These are phyloP conservation scores for Salminus brasiliensis DNA, from an alignment of 2,113 vertebrate genomes.

Conservation along the genomic window DNA sequence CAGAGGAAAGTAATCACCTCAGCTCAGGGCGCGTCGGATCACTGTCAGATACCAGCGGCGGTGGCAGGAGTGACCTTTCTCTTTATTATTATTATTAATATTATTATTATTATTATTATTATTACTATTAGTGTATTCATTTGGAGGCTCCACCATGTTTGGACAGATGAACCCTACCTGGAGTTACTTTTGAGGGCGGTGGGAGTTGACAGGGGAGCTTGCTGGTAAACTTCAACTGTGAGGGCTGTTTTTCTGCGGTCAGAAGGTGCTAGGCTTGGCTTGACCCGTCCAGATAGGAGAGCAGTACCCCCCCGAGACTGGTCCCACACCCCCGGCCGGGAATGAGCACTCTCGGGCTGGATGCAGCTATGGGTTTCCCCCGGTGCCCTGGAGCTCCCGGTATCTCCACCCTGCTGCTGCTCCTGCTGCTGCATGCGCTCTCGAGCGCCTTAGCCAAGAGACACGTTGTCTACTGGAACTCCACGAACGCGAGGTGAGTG, in stretches of 20 bases:
- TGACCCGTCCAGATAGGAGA: too few species aligned
- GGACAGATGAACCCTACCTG: not conserved
- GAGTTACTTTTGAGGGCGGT: constrained; percentile 16
- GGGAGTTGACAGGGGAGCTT: not conserved
- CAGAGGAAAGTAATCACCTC: constrained; percentile 39
- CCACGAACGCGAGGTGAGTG: constrained; percentile 75
- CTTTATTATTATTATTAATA: too few species aligned
- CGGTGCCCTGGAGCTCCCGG: constrained; percentile 59
- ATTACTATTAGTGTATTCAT: too few species aligned
- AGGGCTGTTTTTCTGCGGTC: too few species aligned
- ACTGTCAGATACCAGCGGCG: constrained; percentile 38
- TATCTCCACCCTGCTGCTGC: constrained; percentile 58
- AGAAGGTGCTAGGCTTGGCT: not conserved
- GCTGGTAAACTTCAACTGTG: not conserved
- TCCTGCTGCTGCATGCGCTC: constrained; percentile 67
- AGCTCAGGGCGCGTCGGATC: constrained; percentile 44
- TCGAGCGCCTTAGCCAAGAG: constrained; percentile 66
- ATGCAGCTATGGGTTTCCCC: constrained; percentile 62
- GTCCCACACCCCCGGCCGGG: too few species aligned
- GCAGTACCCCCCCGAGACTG: too few species aligned
- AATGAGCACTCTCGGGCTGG: not conserved
- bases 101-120: too few species aligned
- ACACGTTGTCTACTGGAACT: constrained; percentile 79
- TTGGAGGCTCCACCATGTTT: too few species aligned
- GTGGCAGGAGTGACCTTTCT: constrained; percentile 23